Conservation (phyloP, 2,888 invertebrate genomes). For the Luperina testacea region DNA sequence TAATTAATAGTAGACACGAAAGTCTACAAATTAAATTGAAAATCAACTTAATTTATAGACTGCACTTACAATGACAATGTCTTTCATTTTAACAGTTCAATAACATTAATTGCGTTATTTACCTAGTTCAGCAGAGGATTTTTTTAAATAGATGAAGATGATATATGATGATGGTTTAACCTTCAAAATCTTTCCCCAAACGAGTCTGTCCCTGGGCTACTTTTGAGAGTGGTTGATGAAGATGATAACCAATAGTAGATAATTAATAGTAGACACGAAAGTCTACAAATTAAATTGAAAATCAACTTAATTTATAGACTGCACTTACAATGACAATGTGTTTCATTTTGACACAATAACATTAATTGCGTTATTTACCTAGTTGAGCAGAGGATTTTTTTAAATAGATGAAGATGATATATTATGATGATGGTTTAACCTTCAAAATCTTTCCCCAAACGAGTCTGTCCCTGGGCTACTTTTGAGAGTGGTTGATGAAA, state of each 20-base stretch:
- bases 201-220: not conserved
- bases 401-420: no score
- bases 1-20: not conserved
- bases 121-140: no score
- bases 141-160: no score
- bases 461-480: not conserved
- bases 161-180: no score
- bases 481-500: not conserved
- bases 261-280: not conserved
- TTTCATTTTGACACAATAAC: not conserved
- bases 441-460: no score
- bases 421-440: no score
- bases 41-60: no score
- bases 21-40: not conserved
- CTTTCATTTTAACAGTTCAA: not conserved
- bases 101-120: no score
- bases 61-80: no score
- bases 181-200: no score
- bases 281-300: not conserved
- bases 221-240: not conserved
- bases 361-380: not conserved
- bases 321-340: not conserved
- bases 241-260: not conserved
- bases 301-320: not conserved
- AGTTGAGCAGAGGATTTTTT: not conserved